Evolutionary conservation across 2,113 vertebrate species (phyloP).

Genomic region (Suricata suricatta): DNA sequence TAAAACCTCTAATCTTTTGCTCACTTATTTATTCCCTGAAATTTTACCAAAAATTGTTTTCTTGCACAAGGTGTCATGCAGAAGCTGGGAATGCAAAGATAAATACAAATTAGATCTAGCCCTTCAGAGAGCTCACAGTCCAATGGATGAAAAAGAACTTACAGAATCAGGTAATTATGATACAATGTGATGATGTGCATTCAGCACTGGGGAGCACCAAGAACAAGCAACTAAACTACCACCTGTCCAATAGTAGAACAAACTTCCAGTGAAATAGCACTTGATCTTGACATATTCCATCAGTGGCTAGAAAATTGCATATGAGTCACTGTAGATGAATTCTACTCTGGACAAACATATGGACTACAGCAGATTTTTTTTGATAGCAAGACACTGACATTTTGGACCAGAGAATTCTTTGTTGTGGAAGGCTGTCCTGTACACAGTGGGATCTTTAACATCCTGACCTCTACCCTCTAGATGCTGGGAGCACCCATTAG

Average conservation of each 20-base stretch:
- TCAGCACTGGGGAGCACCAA: background rate
- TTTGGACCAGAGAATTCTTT: background rate
- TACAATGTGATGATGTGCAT: background rate
- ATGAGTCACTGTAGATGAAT: background rate
- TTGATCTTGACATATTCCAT: background rate
- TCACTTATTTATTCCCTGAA: conserved; percentile 13
- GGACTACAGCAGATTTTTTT: background rate
- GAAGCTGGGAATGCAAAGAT: background rate
- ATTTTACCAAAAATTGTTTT: background rate
- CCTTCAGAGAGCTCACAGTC: background rate
- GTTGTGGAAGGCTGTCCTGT: background rate
- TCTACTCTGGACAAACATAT: background rate
- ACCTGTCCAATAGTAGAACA: background rate
- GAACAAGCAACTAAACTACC: background rate
- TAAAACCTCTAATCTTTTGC: background rate
- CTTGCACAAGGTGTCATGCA: background rate
- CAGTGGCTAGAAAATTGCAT: background rate
- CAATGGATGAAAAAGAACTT: background rate
- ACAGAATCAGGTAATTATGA: background rate
- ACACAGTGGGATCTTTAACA: background rate
- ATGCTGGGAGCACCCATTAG: background rate
- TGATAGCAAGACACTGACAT: background rate
- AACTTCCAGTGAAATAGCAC: background rate
- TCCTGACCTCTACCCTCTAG: background rate
- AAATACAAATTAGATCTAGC: background rate